These are phyloP conservation scores for Chamaetylas fuelleborni DNA, from an alignment of 2,113 vertebrate species.

Conservation along the genomic window DNA sequence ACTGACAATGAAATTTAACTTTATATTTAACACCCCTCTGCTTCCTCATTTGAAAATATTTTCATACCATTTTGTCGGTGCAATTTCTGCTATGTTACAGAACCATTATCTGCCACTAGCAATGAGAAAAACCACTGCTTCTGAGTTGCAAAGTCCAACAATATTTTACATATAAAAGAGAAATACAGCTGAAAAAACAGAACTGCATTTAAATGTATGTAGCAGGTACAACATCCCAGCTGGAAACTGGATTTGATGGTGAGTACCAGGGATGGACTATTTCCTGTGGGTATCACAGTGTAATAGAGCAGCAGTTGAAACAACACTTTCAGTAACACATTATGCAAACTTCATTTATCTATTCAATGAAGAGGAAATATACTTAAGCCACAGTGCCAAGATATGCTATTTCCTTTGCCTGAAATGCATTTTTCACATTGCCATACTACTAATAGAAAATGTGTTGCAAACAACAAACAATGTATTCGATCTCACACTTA, in stretches of 20 bases:
- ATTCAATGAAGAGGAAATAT: constrained; percentile 78
- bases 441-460: constrained; percentile 56
- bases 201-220: constrained; percentile 20
- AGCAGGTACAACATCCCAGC: constrained; percentile 32
- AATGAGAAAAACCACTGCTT: constrained; percentile 30
- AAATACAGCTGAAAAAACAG: constrained; percentile 1
- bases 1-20: background rate
- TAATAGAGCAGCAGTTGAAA: constrained; percentile 56
- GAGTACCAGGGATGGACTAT: constrained; percentile 58
- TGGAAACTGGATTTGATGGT: constrained; percentile 67
- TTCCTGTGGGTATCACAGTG: constrained; percentile 48
- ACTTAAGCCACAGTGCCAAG: constrained; percentile 66
- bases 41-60: background rate
- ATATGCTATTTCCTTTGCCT: constrained; percentile 65
- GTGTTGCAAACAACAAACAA: constrained; percentile 57
- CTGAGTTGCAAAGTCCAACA: background rate
- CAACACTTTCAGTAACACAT: constrained; percentile 61
- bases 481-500: constrained; percentile 54
- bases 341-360: constrained; percentile 74
- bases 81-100: background rate
- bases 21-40: background rate
- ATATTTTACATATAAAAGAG: constrained; percentile 40
- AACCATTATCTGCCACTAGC: background rate
- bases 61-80: background rate
- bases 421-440: constrained; percentile 69